A percentile compares a stretch with the other conserved stretches of the same genome.
These are phyloP conservation scores for Arctia plantaginis DNA, from an alignment of 2,888 invertebrate genomes.

Conservation along the genomic window DNA sequence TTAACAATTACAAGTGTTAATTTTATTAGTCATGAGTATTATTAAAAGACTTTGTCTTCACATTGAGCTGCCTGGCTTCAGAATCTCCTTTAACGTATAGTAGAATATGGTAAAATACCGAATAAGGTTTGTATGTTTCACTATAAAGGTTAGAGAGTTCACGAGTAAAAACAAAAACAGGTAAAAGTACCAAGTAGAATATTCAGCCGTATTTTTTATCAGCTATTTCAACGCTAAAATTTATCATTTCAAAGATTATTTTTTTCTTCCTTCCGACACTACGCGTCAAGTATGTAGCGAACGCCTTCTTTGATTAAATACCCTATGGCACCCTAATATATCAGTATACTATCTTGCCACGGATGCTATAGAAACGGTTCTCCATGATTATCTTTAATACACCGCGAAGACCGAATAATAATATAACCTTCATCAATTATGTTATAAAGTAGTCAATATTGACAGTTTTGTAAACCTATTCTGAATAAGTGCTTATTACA, in stretches of 20 bases:
- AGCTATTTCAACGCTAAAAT: not conserved
- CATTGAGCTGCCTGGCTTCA: too few relatives aligned
- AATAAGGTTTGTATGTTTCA: too few relatives aligned
- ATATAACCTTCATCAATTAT: not conserved
- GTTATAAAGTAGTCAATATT: too few relatives aligned
- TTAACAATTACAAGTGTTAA: too few relatives aligned
- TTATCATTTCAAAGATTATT: constrained; percentile 21
- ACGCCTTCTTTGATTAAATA: constrained; percentile 33
- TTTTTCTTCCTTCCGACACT: constrained; percentile 12
- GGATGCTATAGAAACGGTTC: constrained; percentile 11
- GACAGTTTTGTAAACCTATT: too few relatives aligned
- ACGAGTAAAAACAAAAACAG: too few relatives aligned
- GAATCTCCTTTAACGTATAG: not conserved
- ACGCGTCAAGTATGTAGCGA: constrained; percentile 24
- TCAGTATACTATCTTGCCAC: constrained; percentile 20
- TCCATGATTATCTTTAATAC: constrained; percentile 29
- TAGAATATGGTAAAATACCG: not conserved
- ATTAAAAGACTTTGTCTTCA: too few relatives aligned
- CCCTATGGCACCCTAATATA: constrained; percentile 28
- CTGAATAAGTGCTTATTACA: too few relatives aligned
- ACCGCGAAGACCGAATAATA: not conserved
- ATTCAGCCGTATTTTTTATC: not conserved
- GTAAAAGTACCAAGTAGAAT: too few relatives aligned
- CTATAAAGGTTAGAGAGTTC: too few relatives aligned
- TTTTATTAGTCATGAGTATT: too few relatives aligned